Percentiles rank a stretch among this genome's conserved stretches.
phyloP scores from a whole-genome alignment of 2,113 vertebrate genomes.

The Heliornis fulica region DNA sequence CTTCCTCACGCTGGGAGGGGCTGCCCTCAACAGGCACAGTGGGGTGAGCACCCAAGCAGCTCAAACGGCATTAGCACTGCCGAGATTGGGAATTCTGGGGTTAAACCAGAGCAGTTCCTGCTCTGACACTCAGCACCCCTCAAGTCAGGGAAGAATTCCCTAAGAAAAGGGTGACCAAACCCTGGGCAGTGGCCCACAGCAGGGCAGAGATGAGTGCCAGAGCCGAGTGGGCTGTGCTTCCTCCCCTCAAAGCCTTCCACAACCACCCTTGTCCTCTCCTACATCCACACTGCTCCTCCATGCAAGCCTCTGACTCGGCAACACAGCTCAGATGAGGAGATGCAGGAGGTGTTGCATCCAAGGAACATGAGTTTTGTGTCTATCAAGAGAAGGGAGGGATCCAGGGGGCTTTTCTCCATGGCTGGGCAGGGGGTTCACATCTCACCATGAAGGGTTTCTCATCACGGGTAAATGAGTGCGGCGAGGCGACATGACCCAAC shows the following conservation, averaged over 20 bases:
- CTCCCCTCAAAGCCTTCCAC: not conserved
- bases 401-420: not conserved
- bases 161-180: not conserved
- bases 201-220: not conserved
- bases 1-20: not conserved
- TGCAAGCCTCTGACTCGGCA: fast-evolving
- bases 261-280: not conserved
- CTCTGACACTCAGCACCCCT: not conserved
- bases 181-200: fast-evolving
- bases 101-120: not conserved
- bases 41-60: fast-evolving
- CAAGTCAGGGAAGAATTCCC: not conserved
- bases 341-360: not conserved
- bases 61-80: not conserved
- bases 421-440: not conserved
- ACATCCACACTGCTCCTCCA: not conserved
- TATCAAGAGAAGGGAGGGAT: not conserved
- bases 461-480: fast-evolving
- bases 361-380: not conserved
- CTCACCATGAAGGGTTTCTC: not conserved
- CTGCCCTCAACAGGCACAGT: not conserved
- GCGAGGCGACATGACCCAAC: no score
- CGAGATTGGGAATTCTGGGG: not conserved
- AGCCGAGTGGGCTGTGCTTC: no score
- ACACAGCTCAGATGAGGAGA: not conserved